phyloP scores from a whole-genome alignment of 2,797 vertebrate genomes.

The Pogonophryne albipinna region DNA sequence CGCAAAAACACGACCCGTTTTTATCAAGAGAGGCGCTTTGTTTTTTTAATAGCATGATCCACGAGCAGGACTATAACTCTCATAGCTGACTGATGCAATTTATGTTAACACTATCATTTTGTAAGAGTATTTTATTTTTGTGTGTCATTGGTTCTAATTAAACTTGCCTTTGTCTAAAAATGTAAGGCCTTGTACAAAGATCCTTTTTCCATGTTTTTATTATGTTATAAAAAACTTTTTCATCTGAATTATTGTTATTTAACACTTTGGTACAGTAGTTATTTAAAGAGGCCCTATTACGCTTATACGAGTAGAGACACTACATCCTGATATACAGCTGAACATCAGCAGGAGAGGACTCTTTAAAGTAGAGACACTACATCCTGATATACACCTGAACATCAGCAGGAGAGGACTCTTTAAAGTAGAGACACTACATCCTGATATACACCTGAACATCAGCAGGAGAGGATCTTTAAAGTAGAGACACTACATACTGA shows the following conservation, averaged over 20 bases:
- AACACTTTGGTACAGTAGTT: too few relatives aligned
- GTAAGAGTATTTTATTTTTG: conserved; percentile 92
- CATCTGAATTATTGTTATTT: not conserved
- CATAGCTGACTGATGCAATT: conserved; percentile 88
- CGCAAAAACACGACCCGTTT: not conserved
- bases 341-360: too few relatives aligned
- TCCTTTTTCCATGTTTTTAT: conserved; percentile 34
- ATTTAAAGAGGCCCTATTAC: too few relatives aligned
- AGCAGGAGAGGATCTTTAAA: too few relatives aligned
- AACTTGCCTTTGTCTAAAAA: conserved; percentile 88
- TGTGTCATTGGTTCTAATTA: conserved; percentile 95
- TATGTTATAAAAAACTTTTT: not conserved
- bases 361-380: too few relatives aligned
- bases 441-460: too few relatives aligned
- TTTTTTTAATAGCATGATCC: conserved; percentile 84
- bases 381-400: too few relatives aligned
- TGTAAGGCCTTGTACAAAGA: conserved; percentile 73
- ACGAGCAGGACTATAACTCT: conserved; percentile 86
- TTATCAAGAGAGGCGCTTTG: conserved; percentile 64
- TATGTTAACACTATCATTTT: conserved; percentile 90
- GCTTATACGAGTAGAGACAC: too few relatives aligned
- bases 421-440: too few relatives aligned
- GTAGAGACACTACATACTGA: too few relatives aligned
- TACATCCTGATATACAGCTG: too few relatives aligned
- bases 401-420: too few relatives aligned